Evolutionary conservation across 2,797 vertebrate genomes (phyloP).

Genomic region (Neomorphus geoffroyi): DNA sequence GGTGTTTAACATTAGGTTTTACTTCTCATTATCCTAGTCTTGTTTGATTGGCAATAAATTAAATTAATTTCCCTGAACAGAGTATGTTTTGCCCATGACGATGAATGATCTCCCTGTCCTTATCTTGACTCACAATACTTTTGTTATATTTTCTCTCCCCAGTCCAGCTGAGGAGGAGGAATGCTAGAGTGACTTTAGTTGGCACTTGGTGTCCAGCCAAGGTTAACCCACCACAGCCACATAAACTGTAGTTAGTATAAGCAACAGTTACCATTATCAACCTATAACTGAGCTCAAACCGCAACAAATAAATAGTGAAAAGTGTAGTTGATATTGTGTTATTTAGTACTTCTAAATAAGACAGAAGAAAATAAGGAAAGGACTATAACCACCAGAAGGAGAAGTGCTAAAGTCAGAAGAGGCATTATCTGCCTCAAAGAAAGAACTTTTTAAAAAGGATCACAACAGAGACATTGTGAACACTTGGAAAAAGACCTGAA

Average conservation of each 20-base stretch:
- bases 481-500: neutral
- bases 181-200: neutral
- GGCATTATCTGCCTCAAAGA: neutral
- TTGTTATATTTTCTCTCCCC: neutral
- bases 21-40: neutral
- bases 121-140: fast-evolving
- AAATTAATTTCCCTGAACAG: fast-evolving
- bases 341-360: neutral
- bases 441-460: neutral
- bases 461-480: neutral
- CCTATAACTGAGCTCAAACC: neutral
- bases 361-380: neutral
- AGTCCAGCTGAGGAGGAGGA: neutral
- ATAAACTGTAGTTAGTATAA: neutral
- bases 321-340: neutral
- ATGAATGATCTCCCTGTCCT: neutral
- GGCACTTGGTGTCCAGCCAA: neutral
- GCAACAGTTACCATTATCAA: neutral
- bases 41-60: neutral
- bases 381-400: neutral
- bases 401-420: neutral
- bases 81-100: neutral
- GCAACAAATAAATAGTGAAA: neutral
- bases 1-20: neutral
- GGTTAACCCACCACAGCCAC: neutral